phyloP scores from a whole-genome alignment of 2,113 vertebrate species.

The Solenodon paradoxus region DNA sequence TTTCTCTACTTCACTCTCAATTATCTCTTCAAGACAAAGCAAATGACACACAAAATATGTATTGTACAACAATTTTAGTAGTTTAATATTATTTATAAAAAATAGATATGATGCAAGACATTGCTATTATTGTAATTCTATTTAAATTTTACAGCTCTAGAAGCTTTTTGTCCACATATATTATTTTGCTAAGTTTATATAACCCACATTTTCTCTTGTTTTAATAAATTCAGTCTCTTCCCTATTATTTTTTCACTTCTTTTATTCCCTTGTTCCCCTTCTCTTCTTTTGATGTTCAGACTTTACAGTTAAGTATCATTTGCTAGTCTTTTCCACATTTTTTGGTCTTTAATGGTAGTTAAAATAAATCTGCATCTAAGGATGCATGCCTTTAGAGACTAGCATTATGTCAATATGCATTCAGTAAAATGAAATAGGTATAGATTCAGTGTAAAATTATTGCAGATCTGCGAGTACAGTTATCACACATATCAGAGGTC shows the following conservation, averaged over 20 bases:
- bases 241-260: not conserved
- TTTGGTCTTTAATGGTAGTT: not conserved
- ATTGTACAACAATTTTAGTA: not conserved
- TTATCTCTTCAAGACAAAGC: not conserved
- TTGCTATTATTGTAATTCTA: not conserved
- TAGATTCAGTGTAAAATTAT: not conserved
- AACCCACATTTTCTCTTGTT: not conserved
- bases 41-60: not conserved
- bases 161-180: not conserved
- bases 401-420: not conserved
- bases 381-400: not conserved
- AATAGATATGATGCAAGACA: not conserved
- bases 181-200: not conserved
- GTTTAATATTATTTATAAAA: conserved; percentile 1
- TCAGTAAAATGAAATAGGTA: not conserved
- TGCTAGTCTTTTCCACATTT: not conserved
- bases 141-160: not conserved
- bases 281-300: not conserved
- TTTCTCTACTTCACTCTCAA: not conserved
- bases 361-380: not conserved
- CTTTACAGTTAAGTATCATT: not conserved
- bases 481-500: not conserved
- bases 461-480: not conserved
- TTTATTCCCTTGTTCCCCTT: not conserved
- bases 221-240: not conserved